Evolutionary conservation across 2,888 invertebrate genomes (phyloP).

Genomic region (Physocephala rufipes): DNA sequence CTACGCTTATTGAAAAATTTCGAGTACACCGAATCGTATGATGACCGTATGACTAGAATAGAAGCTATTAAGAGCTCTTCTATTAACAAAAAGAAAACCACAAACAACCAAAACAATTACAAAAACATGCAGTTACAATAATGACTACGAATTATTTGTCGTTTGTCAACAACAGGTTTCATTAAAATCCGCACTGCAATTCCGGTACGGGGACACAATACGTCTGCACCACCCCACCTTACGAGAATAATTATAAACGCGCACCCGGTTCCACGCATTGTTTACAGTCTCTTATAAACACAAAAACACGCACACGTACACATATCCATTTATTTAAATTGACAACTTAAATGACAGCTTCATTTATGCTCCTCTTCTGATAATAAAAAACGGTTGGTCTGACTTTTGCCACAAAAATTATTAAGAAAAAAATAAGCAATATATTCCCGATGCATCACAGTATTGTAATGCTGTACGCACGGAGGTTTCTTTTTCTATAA

Average conservation of each 20-base stretch:
- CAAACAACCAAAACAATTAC: constrained; percentile 28
- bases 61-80: too few relatives aligned
- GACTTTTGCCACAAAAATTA: too few relatives aligned
- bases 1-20: too few relatives aligned
- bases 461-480: background rate
- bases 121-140: constrained; percentile 36
- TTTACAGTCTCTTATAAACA: too few relatives aligned
- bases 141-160: constrained; percentile 10
- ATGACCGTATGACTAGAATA: too few relatives aligned
- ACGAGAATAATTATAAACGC: constrained; percentile 1
- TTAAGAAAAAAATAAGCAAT: too few relatives aligned
- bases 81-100: constrained; percentile 1
- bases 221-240: constrained; percentile 33
- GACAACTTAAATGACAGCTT: constrained; percentile 57
- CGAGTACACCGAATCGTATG: too few relatives aligned
- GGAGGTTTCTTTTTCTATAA: constrained; percentile 13
- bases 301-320: constrained; percentile 8
- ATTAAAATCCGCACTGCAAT: background rate
- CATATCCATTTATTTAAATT: constrained; percentile 46
- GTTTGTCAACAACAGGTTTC: constrained; percentile 16
- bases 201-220: background rate
- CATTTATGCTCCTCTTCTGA: constrained; percentile 42
- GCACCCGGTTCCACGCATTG: background rate
- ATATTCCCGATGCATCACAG: background rate
- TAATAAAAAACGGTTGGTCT: too few relatives aligned